A percentile compares a stretch with the other conserved stretches of the same genome.
phyloP scores from a whole-genome alignment of 2,113 vertebrate genomes.

The Phrynocephalus versicolor region DNA sequence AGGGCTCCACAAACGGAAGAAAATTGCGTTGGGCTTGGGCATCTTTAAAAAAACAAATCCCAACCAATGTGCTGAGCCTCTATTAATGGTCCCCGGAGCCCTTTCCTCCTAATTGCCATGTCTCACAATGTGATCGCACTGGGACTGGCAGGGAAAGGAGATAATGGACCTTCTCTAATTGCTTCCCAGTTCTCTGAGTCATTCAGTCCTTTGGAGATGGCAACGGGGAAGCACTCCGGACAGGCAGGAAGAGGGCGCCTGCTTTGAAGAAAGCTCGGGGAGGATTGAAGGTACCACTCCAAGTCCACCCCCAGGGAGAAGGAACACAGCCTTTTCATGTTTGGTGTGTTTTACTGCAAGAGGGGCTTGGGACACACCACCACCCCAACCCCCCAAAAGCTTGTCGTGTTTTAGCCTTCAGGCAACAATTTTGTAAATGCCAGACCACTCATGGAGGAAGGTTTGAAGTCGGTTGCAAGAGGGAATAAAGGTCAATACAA shows the following conservation, averaged over 20 bases:
- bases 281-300: conserved; percentile 41
- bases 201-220: conserved; percentile 51
- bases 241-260: conserved; percentile 46
- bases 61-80: conserved; percentile 53
- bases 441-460: background rate
- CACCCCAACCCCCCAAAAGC: background rate
- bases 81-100: conserved; percentile 60
- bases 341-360: conserved; percentile 4
- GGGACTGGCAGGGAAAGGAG: conserved; percentile 49
- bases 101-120: conserved; percentile 66
- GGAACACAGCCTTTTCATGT: conserved; percentile 5
- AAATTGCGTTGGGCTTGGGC: conserved; percentile 55
- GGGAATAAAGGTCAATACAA: background rate
- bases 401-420: conserved; percentile 18
- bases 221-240: conserved; percentile 49
- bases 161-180: conserved; percentile 69
- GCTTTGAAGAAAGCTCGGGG: conserved; percentile 59
- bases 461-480: background rate
- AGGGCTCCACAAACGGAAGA: conserved; percentile 39
- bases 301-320: conserved; percentile 40
- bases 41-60: conserved; percentile 27
- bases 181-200: conserved; percentile 67
- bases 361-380: conserved; percentile 33
- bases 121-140: conserved; percentile 52
- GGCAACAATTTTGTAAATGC: background rate